Conservation (phyloP, 2,113 vertebrate genomes). For the Ivindomyrus marchei region DNA sequence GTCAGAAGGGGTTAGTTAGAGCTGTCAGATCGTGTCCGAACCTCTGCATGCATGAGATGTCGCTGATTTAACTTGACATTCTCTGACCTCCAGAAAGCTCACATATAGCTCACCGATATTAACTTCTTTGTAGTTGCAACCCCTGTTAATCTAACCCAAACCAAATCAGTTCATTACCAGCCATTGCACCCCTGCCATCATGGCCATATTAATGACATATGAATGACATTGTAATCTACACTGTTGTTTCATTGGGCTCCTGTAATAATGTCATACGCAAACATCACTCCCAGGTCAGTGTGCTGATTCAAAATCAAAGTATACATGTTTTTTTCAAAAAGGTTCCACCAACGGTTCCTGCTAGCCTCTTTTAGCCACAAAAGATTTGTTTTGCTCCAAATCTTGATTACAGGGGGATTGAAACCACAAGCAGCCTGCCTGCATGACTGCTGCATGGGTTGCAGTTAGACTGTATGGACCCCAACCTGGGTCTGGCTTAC, state of each 20-base stretch:
- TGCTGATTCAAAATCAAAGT: neutral
- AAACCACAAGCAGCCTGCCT: constrained; percentile 27
- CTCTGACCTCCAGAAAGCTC: neutral
- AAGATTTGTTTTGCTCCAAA: constrained; percentile 25
- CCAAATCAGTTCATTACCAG: neutral
- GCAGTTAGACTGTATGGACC: constrained; percentile 28
- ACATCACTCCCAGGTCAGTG: neutral
- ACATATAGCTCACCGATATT: neutral
- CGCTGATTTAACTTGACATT: neutral
- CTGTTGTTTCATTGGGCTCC: neutral
- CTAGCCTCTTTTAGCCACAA: neutral
- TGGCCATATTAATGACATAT: neutral
- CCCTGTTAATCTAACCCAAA: neutral
- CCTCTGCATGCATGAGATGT: too few species aligned
- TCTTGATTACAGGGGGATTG: constrained; percentile 33
- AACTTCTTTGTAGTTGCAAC: neutral
- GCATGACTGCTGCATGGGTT: constrained; percentile 20
- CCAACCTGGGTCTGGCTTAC: constrained; percentile 27
- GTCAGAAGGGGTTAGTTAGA: neutral
- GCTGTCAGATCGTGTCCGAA: neutral
- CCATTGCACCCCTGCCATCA: neutral
- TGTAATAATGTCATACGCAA: neutral
- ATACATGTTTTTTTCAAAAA: constrained; percentile 24
- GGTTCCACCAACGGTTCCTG: neutral
- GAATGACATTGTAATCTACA: neutral